Percentiles rank a stretch among this genome's conserved stretches.
These are phyloP conservation scores for Popillia japonica DNA, from an alignment of 1,140 invertebrate species.

Conservation along the genomic window DNA sequence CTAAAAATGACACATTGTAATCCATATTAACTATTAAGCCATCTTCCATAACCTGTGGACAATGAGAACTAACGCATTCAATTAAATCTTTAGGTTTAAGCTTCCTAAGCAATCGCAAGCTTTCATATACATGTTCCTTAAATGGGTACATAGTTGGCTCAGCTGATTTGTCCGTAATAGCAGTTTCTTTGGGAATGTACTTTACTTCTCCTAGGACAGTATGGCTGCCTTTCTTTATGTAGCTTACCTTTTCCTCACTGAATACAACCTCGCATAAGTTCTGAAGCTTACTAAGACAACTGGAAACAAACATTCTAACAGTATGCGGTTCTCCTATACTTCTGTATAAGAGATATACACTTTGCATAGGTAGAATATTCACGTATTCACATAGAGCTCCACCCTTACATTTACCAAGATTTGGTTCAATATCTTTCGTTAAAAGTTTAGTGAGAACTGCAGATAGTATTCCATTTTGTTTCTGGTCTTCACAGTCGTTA, in stretches of 20 bases:
- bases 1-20: slow-evolving; percentile 65
- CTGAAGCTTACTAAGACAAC: slow-evolving; percentile 45
- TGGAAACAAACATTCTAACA: slow-evolving; percentile 59
- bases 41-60: slow-evolving; percentile 54
- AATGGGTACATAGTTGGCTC: slow-evolving; percentile 9
- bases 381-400: slow-evolving; percentile 57
- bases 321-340: slow-evolving; percentile 63
- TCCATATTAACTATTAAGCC: slow-evolving; percentile 60
- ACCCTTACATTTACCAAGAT: slow-evolving; percentile 60
- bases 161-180: not conserved
- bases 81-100: slow-evolving; percentile 49
- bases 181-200: slow-evolving; percentile 44
- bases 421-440: slow-evolving; percentile 60
- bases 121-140: slow-evolving; percentile 2
- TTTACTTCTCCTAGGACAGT: slow-evolving; percentile 47
- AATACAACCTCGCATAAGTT: slow-evolving; percentile 44
- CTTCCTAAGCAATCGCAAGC: not conserved
- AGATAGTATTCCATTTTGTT: slow-evolving; percentile 58
- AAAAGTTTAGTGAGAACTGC: slow-evolving; percentile 64
- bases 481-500: slow-evolving; percentile 51
- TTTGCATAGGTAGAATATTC: slow-evolving; percentile 62
- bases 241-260: not conserved
- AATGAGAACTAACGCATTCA: slow-evolving; percentile 52
- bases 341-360: slow-evolving; percentile 62
- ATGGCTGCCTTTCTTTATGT: slow-evolving; percentile 46